A percentile compares a stretch with the other conserved stretches of the same genome.
These are phyloP conservation scores for Prietella phreatophila DNA, from an alignment of 2,113 vertebrate species.

Conservation along the genomic window DNA sequence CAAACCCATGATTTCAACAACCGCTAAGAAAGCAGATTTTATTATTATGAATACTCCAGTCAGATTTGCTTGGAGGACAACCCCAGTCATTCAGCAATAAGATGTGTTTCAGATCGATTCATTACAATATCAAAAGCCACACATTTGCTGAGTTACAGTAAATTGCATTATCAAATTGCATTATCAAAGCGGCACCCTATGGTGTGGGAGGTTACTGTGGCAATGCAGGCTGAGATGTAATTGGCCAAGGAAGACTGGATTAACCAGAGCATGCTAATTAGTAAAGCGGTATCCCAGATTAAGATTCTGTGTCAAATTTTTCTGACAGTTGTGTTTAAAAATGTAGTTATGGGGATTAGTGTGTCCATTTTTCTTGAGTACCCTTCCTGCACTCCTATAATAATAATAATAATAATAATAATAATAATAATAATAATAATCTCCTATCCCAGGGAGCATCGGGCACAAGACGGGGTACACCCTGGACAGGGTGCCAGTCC, in stretches of 20 bases:
- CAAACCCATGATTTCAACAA: no score
- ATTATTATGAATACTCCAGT: not conserved
- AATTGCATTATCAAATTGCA: no score
- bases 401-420: not conserved
- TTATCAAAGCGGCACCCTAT: conserved; percentile 12
- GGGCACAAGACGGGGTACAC: no score
- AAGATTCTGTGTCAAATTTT: not conserved
- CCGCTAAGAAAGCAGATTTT: not conserved
- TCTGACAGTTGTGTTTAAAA: not conserved
- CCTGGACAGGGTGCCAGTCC: no score
- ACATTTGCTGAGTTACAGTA: not conserved
- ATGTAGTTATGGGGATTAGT: not conserved
- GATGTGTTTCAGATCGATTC: conserved; percentile 22
- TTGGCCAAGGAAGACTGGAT: conserved; percentile 16
- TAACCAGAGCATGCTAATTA: conserved; percentile 24
- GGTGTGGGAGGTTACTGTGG: conserved; percentile 25
- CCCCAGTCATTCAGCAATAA: not conserved
- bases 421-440: not conserved
- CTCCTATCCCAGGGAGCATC: no score
- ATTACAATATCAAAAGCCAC: conserved; percentile 20
- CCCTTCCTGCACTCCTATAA: not conserved
- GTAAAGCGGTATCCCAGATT: not conserved
- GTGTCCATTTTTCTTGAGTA: not conserved
- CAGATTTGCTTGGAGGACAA: not conserved
- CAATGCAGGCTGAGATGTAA: not conserved